Percentiles rank a stretch among this genome's conserved stretches.
Conservation (phyloP, 2,797 vertebrate genomes). For the Acanthiza pusilla region DNA sequence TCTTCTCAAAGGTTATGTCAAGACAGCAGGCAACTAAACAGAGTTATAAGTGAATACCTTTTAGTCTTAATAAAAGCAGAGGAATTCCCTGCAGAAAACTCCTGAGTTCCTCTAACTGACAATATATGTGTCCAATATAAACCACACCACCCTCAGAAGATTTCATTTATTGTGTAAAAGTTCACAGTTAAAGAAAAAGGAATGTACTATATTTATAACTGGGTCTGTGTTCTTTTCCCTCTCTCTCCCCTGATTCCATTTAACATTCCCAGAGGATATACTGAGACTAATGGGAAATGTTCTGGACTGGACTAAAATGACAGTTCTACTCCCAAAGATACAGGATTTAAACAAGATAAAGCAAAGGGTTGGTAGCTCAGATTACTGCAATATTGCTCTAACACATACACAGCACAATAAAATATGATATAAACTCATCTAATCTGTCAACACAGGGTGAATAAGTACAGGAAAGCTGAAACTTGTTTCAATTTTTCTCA, state of each 20-base stretch:
- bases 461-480: not conserved
- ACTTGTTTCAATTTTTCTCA: not conserved
- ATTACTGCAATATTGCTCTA: not conserved
- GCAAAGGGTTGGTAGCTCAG: not conserved
- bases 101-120: not conserved
- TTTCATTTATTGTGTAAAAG: not conserved
- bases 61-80: conserved; percentile 6
- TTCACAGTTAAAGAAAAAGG: not conserved
- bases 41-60: not conserved
- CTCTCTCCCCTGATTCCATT: not conserved
- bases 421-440: not conserved
- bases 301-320: not conserved
- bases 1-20: not conserved
- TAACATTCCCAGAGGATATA: not conserved
- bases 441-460: not conserved
- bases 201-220: not conserved
- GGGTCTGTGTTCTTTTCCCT: not conserved
- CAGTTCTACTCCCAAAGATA: not conserved
- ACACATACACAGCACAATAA: not conserved
- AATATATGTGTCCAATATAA: not conserved
- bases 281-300: not conserved
- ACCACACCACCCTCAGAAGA: not conserved
- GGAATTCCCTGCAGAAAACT: not conserved
- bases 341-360: not conserved
- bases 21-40: conserved; percentile 1